These are phyloP conservation scores for Rhabdophis nuchalis DNA, from an alignment of 2,797 vertebrate species.

Conservation along the genomic window DNA sequence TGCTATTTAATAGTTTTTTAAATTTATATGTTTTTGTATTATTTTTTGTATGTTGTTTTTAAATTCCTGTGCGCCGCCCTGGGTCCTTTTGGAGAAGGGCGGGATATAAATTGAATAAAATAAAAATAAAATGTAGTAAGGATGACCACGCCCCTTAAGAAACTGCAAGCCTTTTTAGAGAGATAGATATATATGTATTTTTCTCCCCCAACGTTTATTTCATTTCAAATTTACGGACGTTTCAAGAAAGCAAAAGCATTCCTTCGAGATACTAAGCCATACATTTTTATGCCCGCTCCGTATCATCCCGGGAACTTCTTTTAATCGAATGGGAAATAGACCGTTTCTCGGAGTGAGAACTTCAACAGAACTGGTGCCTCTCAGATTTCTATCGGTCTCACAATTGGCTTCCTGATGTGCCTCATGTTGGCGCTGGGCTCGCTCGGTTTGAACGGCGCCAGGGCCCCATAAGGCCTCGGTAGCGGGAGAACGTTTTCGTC, in stretches of 20 bases:
- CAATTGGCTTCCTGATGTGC: constrained; percentile 78
- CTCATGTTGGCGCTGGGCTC: constrained; percentile 76
- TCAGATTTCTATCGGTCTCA: constrained; percentile 78
- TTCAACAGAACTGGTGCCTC: not conserved
- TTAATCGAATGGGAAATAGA: not conserved
- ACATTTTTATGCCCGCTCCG: not conserved
- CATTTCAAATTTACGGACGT: not conserved
- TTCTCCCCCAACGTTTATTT: not conserved
- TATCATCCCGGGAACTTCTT: not conserved
- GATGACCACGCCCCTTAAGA: not conserved
- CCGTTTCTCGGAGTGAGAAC: not conserved
- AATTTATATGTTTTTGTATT: no score
- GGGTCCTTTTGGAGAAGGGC: no score
- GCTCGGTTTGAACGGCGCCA: constrained; percentile 81
- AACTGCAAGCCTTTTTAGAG: not conserved
- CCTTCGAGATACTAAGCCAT: not conserved
- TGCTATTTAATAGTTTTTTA: no score
- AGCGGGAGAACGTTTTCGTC: constrained; percentile 70
- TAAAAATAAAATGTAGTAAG: not conserved
- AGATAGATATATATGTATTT: no score
- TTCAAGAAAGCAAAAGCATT: not conserved
- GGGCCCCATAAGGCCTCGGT: constrained; percentile 79
- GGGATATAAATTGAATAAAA: no score
- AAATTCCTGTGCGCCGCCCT: no score
- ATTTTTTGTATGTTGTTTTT: no score